Base-by-base conservation (phyloP, 2,113 vertebrate genomes). In the Ophiodon elongatus region DNA sequence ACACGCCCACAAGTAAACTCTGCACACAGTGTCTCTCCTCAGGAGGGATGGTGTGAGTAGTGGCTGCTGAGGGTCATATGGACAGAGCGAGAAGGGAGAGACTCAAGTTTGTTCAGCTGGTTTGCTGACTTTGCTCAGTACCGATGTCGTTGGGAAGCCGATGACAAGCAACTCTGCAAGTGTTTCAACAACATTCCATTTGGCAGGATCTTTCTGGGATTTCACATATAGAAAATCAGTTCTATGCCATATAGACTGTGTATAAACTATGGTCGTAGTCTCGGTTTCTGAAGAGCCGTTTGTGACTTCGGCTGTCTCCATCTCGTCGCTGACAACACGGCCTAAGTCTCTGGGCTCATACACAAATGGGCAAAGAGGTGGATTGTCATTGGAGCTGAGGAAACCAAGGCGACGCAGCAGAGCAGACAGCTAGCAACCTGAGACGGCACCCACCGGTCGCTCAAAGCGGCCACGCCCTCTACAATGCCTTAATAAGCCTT, bases 41-140 rank as follows among this genome's bases (percentile, higher is more conserved):
- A 29, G 67, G 57, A 47, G 67, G 39, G 25, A 37, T n/a, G 29
- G 56, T 3, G 37, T 39, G 27, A 63, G 27, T 56, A 37, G 50
- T 23, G 68, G 84, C 62, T 62, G 31, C 45, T 19, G 57, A 54
- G 35, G 62, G 14, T 41, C 19, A 39, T 33, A 39, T 52, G 25
- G 33, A 59, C 23, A 33, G n/a, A 66, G 17, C 0, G 33, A 29
- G 50, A 72, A 50, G 14, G 15, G 31, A 19, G 35, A 43, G 35
- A 29, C 50, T 45, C 66, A 4, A 19, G 77, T 79, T 71, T 73
- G 25, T 73, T 72, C 29, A 65, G 17, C 15, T 43, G 23, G 3
- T 73, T 59, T 52, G 25, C 19, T 33, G 31, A 56, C 59, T 62
- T 47, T 35, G 31, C 56, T 63, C n/a, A 8, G 29, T 11, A 4